Evolutionary conservation across 1,140 invertebrate genomes (phyloP).

Genomic region (Tetraneura akinire): DNA sequence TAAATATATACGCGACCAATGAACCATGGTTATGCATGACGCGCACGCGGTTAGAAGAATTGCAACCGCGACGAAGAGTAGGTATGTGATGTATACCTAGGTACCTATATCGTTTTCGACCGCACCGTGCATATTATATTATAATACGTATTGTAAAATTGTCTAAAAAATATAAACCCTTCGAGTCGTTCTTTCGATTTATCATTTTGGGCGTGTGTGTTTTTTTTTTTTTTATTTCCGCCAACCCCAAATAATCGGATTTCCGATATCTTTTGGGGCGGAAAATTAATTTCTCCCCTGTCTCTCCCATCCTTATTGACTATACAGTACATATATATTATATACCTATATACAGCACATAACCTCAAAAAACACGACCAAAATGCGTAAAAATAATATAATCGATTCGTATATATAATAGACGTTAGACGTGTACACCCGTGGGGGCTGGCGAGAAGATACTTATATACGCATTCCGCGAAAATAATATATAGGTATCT

Average conservation of each 20-base stretch:
- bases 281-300: slow-evolving; percentile 38
- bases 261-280: slow-evolving; percentile 37
- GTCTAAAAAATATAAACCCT: slow-evolving; percentile 27
- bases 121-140: slow-evolving; percentile 10
- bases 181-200: slow-evolving; percentile 35
- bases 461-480: too few species aligned
- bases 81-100: too few species aligned
- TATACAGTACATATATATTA: too few species aligned
- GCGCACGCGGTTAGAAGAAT: too few species aligned
- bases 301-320: too few species aligned
- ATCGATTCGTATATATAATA: too few species aligned
- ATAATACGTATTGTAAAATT: neutral
- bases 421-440: too few species aligned
- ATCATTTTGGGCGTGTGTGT: slow-evolving; percentile 22
- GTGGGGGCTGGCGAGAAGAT: too few species aligned
- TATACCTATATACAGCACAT: too few species aligned
- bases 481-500: too few species aligned
- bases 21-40: slow-evolving; percentile 31
- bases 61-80: slow-evolving; percentile 2
- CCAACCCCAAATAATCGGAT: slow-evolving; percentile 43
- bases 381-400: neutral
- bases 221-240: neutral
- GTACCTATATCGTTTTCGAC: slow-evolving; percentile 38
- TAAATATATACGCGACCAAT: slow-evolving; percentile 6
- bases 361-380: neutral